Conservation (phyloP, 1,140 invertebrate genomes). For the Bicyclus anynana region DNA sequence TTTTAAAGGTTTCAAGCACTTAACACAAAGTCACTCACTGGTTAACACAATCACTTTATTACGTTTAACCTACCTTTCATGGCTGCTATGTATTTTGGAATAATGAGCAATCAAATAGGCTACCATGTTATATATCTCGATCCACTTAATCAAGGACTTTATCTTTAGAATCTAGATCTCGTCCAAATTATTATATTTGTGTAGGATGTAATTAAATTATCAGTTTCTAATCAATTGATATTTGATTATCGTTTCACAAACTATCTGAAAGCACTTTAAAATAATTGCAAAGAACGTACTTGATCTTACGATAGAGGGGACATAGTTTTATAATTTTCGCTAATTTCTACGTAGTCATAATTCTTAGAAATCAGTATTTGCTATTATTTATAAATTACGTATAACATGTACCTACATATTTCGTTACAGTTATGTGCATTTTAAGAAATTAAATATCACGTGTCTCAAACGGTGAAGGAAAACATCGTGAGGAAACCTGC, state of each 20-base stretch:
- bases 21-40: background rate
- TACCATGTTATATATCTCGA: slow-evolving; percentile 11
- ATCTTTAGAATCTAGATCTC: slow-evolving; percentile 16
- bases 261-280: background rate
- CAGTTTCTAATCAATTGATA: slow-evolving; percentile 10
- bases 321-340: background rate
- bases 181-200: slow-evolving; percentile 10
- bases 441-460: too few relatives aligned
- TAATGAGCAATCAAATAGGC: background rate
- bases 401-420: background rate
- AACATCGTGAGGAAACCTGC: too few relatives aligned
- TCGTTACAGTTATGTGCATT: too few relatives aligned
- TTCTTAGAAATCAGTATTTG: background rate
- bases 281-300: background rate
- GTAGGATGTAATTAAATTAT: slow-evolving; percentile 9
- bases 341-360: too few relatives aligned
- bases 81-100: slow-evolving; percentile 10
- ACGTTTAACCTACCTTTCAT: slow-evolving; percentile 22
- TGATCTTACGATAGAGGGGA: background rate
- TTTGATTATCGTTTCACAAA: background rate
- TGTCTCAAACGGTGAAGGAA: too few relatives aligned
- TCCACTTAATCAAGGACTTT: slow-evolving; percentile 8
- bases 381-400: background rate
- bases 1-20: background rate
- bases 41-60: background rate